Percentiles rank a stretch among this genome's conserved stretches.
Evolutionary conservation across 2,797 vertebrate species (phyloP).

Genomic region (Malacoraja senta): DNA sequence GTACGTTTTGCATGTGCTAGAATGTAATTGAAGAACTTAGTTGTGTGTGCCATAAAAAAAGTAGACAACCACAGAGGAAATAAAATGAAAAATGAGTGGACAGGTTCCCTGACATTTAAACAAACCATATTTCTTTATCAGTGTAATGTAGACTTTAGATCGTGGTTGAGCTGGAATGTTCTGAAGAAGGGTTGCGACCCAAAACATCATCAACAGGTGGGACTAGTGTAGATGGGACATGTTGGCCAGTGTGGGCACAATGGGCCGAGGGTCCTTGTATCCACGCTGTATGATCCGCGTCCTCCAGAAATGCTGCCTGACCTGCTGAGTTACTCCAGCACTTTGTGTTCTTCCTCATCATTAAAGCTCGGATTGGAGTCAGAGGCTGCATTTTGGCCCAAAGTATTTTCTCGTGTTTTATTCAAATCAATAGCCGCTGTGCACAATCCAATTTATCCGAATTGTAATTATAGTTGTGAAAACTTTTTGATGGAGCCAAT

Average conservation of each 20-base stretch:
- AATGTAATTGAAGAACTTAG: background rate
- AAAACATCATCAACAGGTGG: too few relatives aligned
- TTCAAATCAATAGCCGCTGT: background rate
- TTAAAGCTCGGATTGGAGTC: background rate
- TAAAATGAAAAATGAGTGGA: background rate
- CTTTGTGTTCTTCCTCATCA: too few relatives aligned
- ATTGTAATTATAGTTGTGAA: conserved; percentile 14
- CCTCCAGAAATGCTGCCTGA: too few relatives aligned
- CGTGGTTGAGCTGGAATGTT: too few relatives aligned
- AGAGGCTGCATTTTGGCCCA: background rate
- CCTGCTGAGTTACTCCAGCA: too few relatives aligned
- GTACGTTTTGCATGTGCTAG: too few relatives aligned
- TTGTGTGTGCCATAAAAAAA: background rate
- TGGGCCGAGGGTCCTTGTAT: too few relatives aligned
- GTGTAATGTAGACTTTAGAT: too few relatives aligned
- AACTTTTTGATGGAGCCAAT: background rate
- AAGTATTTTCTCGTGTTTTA: background rate
- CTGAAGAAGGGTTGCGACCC: too few relatives aligned
- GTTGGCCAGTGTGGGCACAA: too few relatives aligned
- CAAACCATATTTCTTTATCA: background rate
- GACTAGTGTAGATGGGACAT: too few relatives aligned
- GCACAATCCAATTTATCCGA: background rate
- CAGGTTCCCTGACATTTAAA: background rate
- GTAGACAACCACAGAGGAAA: background rate
- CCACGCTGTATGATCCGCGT: too few relatives aligned